Conservation (phyloP, 1,140 invertebrate genomes). For the Theocolax elegans region DNA sequence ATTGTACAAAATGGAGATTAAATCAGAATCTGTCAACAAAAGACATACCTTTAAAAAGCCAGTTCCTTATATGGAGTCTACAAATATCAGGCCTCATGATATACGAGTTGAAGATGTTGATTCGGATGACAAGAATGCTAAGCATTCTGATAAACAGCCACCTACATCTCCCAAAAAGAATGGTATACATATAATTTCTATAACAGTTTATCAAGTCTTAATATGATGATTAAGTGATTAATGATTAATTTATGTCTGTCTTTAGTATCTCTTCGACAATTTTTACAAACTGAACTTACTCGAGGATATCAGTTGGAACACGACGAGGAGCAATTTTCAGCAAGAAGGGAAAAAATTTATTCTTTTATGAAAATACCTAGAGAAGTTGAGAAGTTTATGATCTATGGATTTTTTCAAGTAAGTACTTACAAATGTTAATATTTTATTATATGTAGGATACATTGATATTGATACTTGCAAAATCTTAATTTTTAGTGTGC, state of each 20-base stretch:
- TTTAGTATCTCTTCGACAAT: conserved; percentile 73
- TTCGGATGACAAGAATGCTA: conserved; percentile 11
- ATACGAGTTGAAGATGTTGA: conserved; percentile 45
- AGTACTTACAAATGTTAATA: too few relatives aligned
- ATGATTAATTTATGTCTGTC: conserved; percentile 29
- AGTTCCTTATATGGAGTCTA: too few relatives aligned
- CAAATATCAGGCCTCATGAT: conserved; percentile 5
- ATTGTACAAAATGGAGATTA: too few relatives aligned
- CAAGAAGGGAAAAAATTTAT: conserved; percentile 94
- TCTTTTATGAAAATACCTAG: conserved; percentile 96
- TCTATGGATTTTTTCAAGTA: conserved; percentile 92
- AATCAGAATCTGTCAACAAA: too few relatives aligned
- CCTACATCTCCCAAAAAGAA: conserved; percentile 19
- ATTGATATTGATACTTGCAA: too few relatives aligned
- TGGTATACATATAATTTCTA: background rate
- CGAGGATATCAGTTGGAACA: conserved; percentile 91
- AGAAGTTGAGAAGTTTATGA: conserved; percentile 93
- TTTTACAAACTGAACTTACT: conserved; percentile 88
- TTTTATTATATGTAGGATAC: too few relatives aligned
- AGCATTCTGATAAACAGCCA: conserved; percentile 22
- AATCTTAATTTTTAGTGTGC: conserved; percentile 77
- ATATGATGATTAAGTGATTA: background rate
- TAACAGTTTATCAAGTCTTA: background rate
- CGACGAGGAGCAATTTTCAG: conserved; percentile 93
- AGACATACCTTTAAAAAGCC: too few relatives aligned